Base-by-base conservation (phyloP, 2,888 invertebrate species). In the Drosophila paranaensis region DNA sequence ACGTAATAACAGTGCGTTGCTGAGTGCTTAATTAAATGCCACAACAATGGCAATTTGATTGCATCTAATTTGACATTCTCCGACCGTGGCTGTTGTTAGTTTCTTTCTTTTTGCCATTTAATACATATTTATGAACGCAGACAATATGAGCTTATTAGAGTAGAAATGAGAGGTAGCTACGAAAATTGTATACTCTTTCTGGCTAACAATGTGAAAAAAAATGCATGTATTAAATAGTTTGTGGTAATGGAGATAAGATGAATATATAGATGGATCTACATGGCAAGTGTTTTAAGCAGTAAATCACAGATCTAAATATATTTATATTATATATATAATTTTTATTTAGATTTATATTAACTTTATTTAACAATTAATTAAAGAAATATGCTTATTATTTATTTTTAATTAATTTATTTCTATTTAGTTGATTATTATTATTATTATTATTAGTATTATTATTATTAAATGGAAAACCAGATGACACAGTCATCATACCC, bases 121-220 rank as follows among this genome's bases (percentile, higher is more conserved):
- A 86, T 77, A 51, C 55, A 60, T 68, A 71, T 83, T 81, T 70
- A 74, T 70, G 75, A 33, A 20, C 54, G 1, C 37, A 30, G 27
- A 20, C n/a, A 56, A 50, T 40, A 54, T 40, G 9, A 6, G 57
- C 16, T 53, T 35, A 65, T 20, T 60, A 39, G 13, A 27, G 20
- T 6, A 45, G 27, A 63, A 20, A 39, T n/a, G 0, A 50, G 16
- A 9, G 0, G 1, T 3, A 8, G 0, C 10, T 5, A 0, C 11
- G 50, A 33, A 14, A 0, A 0, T n/a, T 13, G 27, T 6, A 51
- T 74, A 51, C 69, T 20, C 68, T 73, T 37, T 20, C n/a, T n/a
- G 8, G 8, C 8, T 1, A 25, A 53, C 5, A 37, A 25, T 25
- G 8, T 8, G 27, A 27, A 27, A 27, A n/a, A n/a, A n/a, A n/a